Evolutionary conservation across 1,140 invertebrate species (phyloP).

Genomic region (Sesamia nonagrioides): DNA sequence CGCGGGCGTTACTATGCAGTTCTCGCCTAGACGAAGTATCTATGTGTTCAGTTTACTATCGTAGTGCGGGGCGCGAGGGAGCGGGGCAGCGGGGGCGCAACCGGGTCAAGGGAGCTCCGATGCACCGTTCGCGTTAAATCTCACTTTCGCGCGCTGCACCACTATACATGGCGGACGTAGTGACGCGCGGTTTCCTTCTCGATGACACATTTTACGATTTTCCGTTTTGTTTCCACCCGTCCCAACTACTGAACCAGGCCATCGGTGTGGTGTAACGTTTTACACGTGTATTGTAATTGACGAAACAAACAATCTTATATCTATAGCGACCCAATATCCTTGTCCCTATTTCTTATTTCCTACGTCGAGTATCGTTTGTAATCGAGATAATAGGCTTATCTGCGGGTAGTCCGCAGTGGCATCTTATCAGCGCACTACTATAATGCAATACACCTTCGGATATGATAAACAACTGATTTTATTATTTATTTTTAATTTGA

Average conservation of each 20-base stretch:
- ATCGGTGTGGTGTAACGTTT: slow-evolving; percentile 72
- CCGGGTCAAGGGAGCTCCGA: slow-evolving; percentile 84
- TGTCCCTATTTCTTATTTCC: slow-evolving; percentile 84
- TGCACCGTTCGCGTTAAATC: slow-evolving; percentile 85
- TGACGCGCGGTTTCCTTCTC: slow-evolving; percentile 75
- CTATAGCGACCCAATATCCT: slow-evolving; percentile 73
- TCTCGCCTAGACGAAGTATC: slow-evolving; percentile 60
- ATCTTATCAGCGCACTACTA: slow-evolving; percentile 72
- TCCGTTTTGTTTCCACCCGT: slow-evolving; percentile 58
- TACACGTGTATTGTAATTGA: slow-evolving; percentile 79
- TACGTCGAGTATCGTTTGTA: slow-evolving; percentile 74
- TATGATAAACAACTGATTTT: slow-evolving; percentile 70
- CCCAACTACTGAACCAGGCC: slow-evolving; percentile 61
- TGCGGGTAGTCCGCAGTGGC: slow-evolving; percentile 58
- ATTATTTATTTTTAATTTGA: slow-evolving; percentile 63
- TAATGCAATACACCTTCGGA: slow-evolving; percentile 64
- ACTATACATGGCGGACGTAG: slow-evolving; percentile 77
- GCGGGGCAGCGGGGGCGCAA: slow-evolving; percentile 66
- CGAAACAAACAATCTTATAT: slow-evolving; percentile 79
- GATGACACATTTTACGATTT: slow-evolving; percentile 73
- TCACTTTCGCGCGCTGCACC: slow-evolving; percentile 84
- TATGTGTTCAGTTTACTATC: slow-evolving; percentile 63
- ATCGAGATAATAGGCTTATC: slow-evolving; percentile 78
- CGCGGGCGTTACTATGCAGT: slow-evolving; percentile 49
- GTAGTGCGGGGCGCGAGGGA: slow-evolving; percentile 58